Conservation (phyloP, 2,797 vertebrate species). For the Lacerta viridis region DNA sequence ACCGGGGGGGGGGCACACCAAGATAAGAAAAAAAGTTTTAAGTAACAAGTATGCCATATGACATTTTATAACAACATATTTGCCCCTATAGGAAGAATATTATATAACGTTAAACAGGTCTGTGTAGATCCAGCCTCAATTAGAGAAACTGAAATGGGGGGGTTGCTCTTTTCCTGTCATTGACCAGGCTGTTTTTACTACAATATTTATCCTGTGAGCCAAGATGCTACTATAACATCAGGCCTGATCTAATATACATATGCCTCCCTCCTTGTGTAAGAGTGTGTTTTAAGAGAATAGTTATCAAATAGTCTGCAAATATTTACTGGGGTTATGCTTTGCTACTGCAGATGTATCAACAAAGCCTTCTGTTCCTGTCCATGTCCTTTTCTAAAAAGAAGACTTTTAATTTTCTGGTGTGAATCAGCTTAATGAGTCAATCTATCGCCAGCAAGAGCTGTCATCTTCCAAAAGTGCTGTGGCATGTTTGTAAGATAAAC, state of each 20-base stretch:
- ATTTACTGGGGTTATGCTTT: not conserved
- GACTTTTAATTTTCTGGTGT: not conserved
- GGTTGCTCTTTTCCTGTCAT: too few species aligned
- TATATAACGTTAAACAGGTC: too few species aligned
- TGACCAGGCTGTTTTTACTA: not conserved
- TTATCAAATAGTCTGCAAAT: not conserved
- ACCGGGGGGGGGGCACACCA: too few species aligned
- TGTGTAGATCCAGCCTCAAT: too few species aligned
- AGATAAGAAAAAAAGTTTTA: too few species aligned
- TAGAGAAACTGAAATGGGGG: too few species aligned
- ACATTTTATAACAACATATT: too few species aligned
- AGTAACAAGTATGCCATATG: too few species aligned
- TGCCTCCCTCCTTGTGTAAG: too few species aligned
- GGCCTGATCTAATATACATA: not conserved
- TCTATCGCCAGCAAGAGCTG: not conserved
- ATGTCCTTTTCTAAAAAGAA: not conserved
- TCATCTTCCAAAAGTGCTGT: not conserved
- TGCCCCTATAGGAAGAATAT: too few species aligned
- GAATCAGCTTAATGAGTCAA: not conserved
- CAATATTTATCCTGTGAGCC: not conserved
- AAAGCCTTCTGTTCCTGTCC: too few species aligned
- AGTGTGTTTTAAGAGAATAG: not conserved
- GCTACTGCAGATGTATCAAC: too few species aligned
- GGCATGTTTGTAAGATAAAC: not conserved
- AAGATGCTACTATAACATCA: not conserved